A percentile compares a stretch with the other conserved stretches of the same genome.
These are phyloP conservation scores for Karalla daura DNA, from an alignment of 2,797 vertebrate genomes.

Conservation along the genomic window DNA sequence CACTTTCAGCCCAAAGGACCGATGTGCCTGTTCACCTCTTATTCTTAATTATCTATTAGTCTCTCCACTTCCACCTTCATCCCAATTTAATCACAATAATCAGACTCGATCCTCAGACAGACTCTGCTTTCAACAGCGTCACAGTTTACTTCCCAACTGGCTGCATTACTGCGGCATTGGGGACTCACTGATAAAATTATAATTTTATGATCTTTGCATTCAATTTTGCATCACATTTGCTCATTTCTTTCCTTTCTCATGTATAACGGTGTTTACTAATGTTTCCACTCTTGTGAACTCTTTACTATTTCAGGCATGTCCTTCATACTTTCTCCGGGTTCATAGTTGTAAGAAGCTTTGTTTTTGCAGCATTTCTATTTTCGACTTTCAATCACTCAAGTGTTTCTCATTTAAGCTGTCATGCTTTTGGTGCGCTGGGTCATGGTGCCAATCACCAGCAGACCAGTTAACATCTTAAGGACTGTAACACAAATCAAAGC, in stretches of 20 bases:
- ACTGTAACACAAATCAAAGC: neutral
- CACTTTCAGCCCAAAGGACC: neutral
- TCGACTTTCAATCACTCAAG: neutral
- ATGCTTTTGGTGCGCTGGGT: neutral
- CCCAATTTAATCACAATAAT: neutral
- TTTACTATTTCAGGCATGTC: neutral
- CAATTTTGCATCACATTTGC: neutral
- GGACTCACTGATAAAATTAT: conserved; percentile 7
- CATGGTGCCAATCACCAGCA: neutral
- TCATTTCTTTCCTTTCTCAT: neutral
- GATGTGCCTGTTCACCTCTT: neutral
- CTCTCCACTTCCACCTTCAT: neutral
- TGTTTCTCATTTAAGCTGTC: neutral
- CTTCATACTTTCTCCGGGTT: neutral
- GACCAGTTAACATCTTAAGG: neutral
- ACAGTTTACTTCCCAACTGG: neutral
- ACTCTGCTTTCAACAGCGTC: neutral
- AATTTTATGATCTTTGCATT: neutral
- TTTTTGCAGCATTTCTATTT: neutral
- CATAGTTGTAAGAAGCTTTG: neutral
- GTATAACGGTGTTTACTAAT: neutral
- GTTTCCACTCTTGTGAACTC: neutral
- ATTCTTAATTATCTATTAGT: conserved; percentile 3
- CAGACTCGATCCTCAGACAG: neutral
- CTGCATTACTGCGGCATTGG: neutral